Evolutionary conservation across 2,888 invertebrate genomes (phyloP), one percentile per base, ranked within the genome.

Genomic region (Drosophila tripunctata): DNA sequence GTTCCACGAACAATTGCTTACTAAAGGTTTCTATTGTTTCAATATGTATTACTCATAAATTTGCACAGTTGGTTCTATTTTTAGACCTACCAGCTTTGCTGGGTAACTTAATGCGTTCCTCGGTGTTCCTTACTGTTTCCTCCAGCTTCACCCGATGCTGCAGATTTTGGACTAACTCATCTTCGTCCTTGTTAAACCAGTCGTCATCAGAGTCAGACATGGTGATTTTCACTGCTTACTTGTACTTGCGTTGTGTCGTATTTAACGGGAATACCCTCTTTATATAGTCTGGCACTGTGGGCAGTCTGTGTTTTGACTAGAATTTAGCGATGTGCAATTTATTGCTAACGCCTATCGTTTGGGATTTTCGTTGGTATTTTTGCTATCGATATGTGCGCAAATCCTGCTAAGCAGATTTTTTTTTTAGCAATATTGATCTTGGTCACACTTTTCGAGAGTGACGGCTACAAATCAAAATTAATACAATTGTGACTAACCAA

Each of bases 161-260:
- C 24, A 90, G 70, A 40, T 77, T 78, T 51, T 88, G 72, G 1
- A 89, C 80, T 33, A 91, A 71, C 12, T 90, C 87, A 17, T 91
- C 88, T 43, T 91, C 89, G 51, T 91, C 91, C 56, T 91, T 89
- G 8, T 87, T 84, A 30, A 91, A 91, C 91, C 91, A 91, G 77
- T 91, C 91, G 12, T 82, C 78, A 30, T 87, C 88, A 1, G 87
- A 85, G 5, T 57, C 69, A 8, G 82, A 67, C 82, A 83, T 82
- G 1, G 5, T 43, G 10, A 33, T 51, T 2, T 55, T 38, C 10
- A 7, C 48, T 57, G 21, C 15, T 24, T 33, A 2, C 7, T 35
- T 30, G 14, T 21, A 21, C 1, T 19, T 6, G 19, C 2, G 12
- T 51, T 21, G 10, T 30, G 5, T 7, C 2, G 41, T n/a, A 21